These are phyloP conservation scores for Euwallacea similis DNA, from an alignment of 1,140 invertebrate species.

Conservation along the genomic window DNA sequence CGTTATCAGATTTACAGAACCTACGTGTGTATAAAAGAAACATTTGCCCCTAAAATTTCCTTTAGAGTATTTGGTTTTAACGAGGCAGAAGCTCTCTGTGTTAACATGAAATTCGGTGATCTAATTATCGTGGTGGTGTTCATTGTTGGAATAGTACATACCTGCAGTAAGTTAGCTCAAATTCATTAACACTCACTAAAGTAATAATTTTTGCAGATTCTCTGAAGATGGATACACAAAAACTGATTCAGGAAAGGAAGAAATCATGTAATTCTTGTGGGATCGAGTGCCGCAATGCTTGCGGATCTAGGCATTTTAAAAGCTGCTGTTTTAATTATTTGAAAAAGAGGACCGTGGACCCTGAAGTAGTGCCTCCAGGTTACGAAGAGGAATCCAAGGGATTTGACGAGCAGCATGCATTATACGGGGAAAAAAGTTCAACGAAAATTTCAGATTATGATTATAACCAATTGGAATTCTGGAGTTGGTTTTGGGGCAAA, in stretches of 20 bases:
- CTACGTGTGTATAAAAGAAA: conserved; percentile 1
- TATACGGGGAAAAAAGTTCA: no score
- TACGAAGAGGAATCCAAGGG: background rate
- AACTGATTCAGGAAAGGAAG: conserved; percentile 8
- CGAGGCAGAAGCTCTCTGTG: no score
- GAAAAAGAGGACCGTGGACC: conserved; percentile 14
- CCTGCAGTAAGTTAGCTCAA: no score
- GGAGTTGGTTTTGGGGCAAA: no score
- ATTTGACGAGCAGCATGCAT: no score
- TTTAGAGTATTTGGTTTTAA: no score
- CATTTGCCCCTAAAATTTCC: background rate
- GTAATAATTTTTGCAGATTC: no score
- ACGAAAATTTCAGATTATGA: background rate
- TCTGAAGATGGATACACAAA: background rate
- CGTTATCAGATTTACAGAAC: background rate
- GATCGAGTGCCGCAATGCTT: conserved; percentile 18
- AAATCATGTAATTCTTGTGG: conserved; percentile 27
- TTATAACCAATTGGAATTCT: background rate
- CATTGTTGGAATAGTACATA: no score
- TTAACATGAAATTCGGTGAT: no score
- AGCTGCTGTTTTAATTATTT: conserved; percentile 34
- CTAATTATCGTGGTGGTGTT: no score
- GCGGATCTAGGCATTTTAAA: conserved; percentile 24
- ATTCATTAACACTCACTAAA: no score
- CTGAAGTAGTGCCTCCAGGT: background rate